Evolutionary conservation across 2,113 vertebrate genomes (phyloP).

Genomic region (Cephalophus harveyi): DNA sequence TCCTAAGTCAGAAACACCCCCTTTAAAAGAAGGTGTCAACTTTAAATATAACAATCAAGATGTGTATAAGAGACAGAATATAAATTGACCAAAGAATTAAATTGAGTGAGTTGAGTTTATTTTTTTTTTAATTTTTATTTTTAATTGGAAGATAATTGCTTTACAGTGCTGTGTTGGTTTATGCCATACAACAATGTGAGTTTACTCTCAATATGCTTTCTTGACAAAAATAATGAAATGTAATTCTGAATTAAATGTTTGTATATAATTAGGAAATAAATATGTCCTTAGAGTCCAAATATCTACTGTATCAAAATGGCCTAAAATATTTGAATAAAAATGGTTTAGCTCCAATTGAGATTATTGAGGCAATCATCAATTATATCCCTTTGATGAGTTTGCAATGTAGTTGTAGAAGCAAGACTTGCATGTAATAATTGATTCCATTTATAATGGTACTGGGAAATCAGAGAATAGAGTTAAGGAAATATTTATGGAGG

Average conservation of each 20-base stretch:
- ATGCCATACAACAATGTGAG: neutral
- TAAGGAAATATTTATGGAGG: conserved; percentile 1
- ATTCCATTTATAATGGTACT: neutral
- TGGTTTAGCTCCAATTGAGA: neutral
- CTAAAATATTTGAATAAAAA: conserved; percentile 27
- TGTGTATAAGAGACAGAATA: too few species aligned
- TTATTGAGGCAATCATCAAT: neutral
- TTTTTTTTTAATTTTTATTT: neutral
- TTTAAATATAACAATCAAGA: neutral
- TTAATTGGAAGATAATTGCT: neutral
- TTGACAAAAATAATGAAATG: neutral
- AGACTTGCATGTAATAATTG: neutral
- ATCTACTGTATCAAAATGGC: neutral
- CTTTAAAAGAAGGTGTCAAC: neutral
- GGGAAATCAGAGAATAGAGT: conserved; percentile 1
- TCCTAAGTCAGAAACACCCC: neutral
- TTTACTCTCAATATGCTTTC: neutral
- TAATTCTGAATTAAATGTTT: conserved; percentile 22
- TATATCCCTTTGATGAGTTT: neutral
- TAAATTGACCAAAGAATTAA: neutral
- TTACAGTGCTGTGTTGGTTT: neutral
- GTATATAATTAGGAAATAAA: neutral
- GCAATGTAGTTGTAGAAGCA: neutral
- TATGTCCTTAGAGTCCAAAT: neutral
- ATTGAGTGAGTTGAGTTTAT: neutral